Conservation (phyloP, 2,888 invertebrate genomes). For the Coleophora flavipennella region DNA sequence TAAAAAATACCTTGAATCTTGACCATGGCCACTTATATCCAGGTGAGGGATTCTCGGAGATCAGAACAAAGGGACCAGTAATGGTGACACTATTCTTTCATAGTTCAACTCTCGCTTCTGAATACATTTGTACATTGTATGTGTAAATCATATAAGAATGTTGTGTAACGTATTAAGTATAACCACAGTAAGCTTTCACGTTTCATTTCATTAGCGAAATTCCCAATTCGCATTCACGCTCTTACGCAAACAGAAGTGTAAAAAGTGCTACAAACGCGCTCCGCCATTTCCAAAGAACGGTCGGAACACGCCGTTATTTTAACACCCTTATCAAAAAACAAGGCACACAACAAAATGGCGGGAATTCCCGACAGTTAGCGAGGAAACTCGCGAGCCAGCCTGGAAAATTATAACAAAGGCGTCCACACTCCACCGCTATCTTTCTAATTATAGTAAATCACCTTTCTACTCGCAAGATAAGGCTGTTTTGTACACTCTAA, state of each 20-base stretch:
- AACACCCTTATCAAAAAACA: conserved; percentile 73
- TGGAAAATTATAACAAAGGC: conserved; percentile 73
- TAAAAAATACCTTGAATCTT: too few species aligned
- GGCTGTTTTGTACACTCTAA: conserved; percentile 41
- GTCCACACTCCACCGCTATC: conserved; percentile 73
- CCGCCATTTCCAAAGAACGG: conserved; percentile 34
- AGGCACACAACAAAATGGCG: conserved; percentile 71
- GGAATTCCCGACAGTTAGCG: conserved; percentile 67
- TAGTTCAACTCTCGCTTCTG: too few species aligned
- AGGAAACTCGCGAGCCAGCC: conserved; percentile 65
- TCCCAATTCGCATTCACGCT: conserved; percentile 59
- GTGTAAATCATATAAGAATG: too few species aligned
- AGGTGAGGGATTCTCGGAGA: too few species aligned
- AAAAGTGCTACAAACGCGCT: too few species aligned
- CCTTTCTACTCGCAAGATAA: conserved; percentile 71
- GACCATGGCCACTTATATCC: too few species aligned
- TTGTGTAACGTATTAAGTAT: too few species aligned
- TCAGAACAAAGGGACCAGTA: too few species aligned
- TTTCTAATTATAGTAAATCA: conserved; percentile 74
- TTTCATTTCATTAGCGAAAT: conserved; percentile 54
- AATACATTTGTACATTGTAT: too few species aligned
- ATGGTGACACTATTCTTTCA: too few species aligned
- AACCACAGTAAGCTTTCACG: conserved; percentile 5
- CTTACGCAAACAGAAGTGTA: conserved; percentile 28
- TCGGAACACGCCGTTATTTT: conserved; percentile 65